Evolutionary conservation across 2,888 invertebrate species (phyloP), one percentile per base, ranked within the genome.

Genomic region (Gastracanthus pulcherrimus): DNA sequence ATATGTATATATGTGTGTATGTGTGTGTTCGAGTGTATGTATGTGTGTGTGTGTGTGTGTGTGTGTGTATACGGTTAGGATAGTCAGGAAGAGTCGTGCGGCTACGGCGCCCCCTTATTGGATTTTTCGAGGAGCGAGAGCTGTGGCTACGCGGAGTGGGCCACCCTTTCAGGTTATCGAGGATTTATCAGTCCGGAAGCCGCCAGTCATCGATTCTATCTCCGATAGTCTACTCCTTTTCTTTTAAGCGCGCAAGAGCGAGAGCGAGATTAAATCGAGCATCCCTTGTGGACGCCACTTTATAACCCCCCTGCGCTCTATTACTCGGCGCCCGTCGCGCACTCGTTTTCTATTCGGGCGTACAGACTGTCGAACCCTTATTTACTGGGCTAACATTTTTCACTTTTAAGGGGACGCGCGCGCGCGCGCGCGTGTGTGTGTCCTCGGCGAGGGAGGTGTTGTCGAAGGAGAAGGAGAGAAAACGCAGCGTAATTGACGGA

Each of bases 221-320:
- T 83, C 45, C 29, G 58, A 58, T 5, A 36, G 29, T 51, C 58
- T 55, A 13, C 45, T 34, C 9, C 76, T 51, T 66, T 71, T 71
- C 71, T 67, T 67, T 71, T 79, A 70, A 76, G 55, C 75, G 70
- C 71, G 67, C 48, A 34, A n/a, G n/a, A n/a, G 55, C 55, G 55
- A 19, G 23, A 45, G n/a, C 69, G 58, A 84, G 86, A 85, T 87
- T 88, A 86, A 89, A 89, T 88, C 85, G 87, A 88, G 86, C 85
- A 83, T 88, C 88, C 85, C 86, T 82, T 84, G 87, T 78, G 85
- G 86, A 82, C 81, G 75, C 86, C 70, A 70, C 70, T 76, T 71
- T 76, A 76, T 76, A 76, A 66, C 58, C 62, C 3, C 7, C 23
- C 69, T 31, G n/a, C 23, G 48, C 51, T 76, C 67, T 67, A 72